Base-by-base conservation (phyloP, 2,113 vertebrate species). In the Bagarius yarrelli region DNA sequence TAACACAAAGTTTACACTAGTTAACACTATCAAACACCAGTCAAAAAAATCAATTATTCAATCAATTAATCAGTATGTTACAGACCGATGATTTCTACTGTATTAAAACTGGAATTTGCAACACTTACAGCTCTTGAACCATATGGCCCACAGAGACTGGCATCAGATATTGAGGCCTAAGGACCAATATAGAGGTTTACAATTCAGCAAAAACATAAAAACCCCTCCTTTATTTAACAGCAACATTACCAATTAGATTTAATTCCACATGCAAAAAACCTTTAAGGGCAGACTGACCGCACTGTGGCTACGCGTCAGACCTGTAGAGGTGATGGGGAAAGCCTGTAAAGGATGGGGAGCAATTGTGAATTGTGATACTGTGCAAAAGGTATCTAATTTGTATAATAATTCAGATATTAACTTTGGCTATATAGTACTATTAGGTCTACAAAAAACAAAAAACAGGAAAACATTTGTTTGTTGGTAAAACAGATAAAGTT, bases 81-180 rank as follows among this genome's bases (percentile, higher is more conserved):
- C 15, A 52, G 15, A 32, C n/a, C 15, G 12, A 50, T 19, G 50
- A 14, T 12, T 72, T 27, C 9, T 5, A 72, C 44, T 72, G 47
- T 21, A 53, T 32, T 70, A 14, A 72, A 53, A 72, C 18, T 72
- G 27, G 4, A 34, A 73, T 27, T 55, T 53, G 57, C 76, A 70
- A 40, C 86, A 96, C 95, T 97, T 95, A 95, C 95, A 92, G 95
- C 91, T 90, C 77, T 91, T 88, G 94, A 95, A 91, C 88, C 89
- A 80, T 90, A 93, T 52, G 92, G 92, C 81, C 91, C 93, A 87
- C 86, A 93, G 53, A 95, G 91, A 89, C 92, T 93, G 88, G 94
- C 93, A 76, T 90, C 92, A 81, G 84, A 88, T 87, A 98, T 86
- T 25, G 93, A 96, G 15, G 93, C 95, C 95, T 97, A 89, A 80